A percentile compares a stretch with the other conserved stretches of the same genome.
Conservation (phyloP, 2,113 vertebrate species). For the Hirundichthys speculiger region DNA sequence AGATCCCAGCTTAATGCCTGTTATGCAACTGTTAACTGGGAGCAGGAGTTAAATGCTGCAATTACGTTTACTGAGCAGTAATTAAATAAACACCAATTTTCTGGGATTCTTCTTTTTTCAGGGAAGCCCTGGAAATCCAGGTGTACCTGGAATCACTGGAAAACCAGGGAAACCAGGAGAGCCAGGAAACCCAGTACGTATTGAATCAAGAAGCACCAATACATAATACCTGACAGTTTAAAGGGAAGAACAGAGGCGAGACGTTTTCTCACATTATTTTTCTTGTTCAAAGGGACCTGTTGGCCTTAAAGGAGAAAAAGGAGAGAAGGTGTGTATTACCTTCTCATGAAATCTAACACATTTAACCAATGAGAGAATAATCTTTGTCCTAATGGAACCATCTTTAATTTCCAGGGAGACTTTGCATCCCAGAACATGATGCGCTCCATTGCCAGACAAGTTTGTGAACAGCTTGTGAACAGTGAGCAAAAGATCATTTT, state of each 20-base stretch:
- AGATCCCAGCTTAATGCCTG: slow-evolving; percentile 37
- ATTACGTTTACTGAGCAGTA: slow-evolving; percentile 38
- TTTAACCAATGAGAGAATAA: background rate
- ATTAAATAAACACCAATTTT: slow-evolving; percentile 21
- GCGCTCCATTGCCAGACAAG: slow-evolving; percentile 98
- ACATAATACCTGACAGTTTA: no score
- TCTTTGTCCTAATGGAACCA: slow-evolving; percentile 11
- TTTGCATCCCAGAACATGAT: slow-evolving; percentile 97
- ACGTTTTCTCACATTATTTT: slow-evolving; percentile 21
- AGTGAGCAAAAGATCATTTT: slow-evolving; percentile 78
- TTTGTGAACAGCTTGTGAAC: slow-evolving; percentile 97
- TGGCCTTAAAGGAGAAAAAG: slow-evolving; percentile 96
- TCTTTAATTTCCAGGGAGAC: slow-evolving; percentile 87
- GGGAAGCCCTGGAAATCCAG: slow-evolving; percentile 92
- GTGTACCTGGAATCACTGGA: slow-evolving; percentile 90
- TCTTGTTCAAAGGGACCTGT: slow-evolving; percentile 83
- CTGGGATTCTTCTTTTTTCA: slow-evolving; percentile 55
- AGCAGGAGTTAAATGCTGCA: slow-evolving; percentile 47
- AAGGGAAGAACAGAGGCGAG: background rate
- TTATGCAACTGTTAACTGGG: slow-evolving; percentile 49
- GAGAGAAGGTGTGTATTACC: slow-evolving; percentile 88
- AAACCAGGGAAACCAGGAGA: slow-evolving; percentile 93
- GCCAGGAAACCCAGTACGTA: slow-evolving; percentile 87
- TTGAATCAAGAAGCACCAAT: background rate
- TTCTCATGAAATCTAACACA: background rate